These are phyloP conservation scores for Microctenopoma stevenorrisi DNA, from an alignment of 2,797 vertebrate genomes.

Conservation along the genomic window DNA sequence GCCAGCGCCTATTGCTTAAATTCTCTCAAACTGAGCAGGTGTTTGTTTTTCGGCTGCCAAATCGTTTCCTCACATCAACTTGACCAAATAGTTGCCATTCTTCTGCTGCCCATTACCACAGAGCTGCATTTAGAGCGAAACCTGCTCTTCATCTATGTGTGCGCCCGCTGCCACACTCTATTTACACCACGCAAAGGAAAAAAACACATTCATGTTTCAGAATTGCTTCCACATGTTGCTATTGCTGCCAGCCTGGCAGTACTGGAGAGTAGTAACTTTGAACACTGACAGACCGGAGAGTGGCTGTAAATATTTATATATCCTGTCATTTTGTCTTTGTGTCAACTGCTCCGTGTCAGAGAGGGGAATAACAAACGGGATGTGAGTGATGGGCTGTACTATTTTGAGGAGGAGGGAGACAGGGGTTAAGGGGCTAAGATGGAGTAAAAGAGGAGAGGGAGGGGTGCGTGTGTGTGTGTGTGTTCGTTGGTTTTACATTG, in stretches of 20 bases:
- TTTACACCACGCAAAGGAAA: constrained; percentile 58
- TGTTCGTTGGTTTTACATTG: constrained; percentile 43
- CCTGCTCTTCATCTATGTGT: constrained; percentile 53
- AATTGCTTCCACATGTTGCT: constrained; percentile 75
- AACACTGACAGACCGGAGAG: constrained; percentile 52
- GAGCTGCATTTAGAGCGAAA: constrained; percentile 57
- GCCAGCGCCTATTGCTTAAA: constrained; percentile 28
- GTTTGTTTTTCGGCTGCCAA: constrained; percentile 48
- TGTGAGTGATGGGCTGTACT: constrained; percentile 68
- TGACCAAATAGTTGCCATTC: constrained; percentile 58
- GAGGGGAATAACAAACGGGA: constrained; percentile 60
- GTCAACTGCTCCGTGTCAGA: constrained; percentile 68
- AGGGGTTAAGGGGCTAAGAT: constrained; percentile 68
- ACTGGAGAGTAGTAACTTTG: constrained; percentile 38
- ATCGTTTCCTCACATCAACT: constrained; percentile 46
- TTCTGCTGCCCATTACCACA: constrained; percentile 50
- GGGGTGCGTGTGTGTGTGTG: constrained; percentile 12
- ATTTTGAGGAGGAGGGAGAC: constrained; percentile 60
- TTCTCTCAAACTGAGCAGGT: constrained; percentile 55
- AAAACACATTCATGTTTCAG: constrained; percentile 63
- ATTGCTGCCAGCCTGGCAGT: constrained; percentile 51
- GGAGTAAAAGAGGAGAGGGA: background rate
- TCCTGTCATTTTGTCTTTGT: constrained; percentile 74
- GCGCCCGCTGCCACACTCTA: constrained; percentile 58
- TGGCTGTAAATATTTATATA: constrained; percentile 77